Conservation (phyloP, 2,888 invertebrate species). For the Drosophila bunnanda region DNA sequence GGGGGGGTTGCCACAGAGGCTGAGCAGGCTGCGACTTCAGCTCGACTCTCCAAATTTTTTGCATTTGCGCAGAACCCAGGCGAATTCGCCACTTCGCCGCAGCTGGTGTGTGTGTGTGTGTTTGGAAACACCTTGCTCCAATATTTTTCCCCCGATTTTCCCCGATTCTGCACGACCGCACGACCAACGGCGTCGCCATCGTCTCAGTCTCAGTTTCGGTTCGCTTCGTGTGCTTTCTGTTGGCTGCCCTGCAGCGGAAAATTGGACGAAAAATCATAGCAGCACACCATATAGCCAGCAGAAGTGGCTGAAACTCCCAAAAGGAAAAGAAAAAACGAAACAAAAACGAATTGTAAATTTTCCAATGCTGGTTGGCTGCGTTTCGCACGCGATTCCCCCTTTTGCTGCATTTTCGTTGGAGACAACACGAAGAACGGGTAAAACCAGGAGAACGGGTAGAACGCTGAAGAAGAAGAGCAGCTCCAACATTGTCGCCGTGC, state of each 20-base stretch:
- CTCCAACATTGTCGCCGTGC: slow-evolving; percentile 70
- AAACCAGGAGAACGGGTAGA: slow-evolving; percentile 42
- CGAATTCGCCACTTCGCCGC: slow-evolving; percentile 60
- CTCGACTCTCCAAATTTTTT: slow-evolving; percentile 55
- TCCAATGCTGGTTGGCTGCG: slow-evolving; percentile 70
- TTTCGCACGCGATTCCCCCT: slow-evolving; percentile 68
- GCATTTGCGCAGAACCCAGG: slow-evolving; percentile 68
- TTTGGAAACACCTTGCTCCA: slow-evolving; percentile 80
- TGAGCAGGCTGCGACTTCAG: slow-evolving; percentile 37
- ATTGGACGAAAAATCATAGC: slow-evolving; percentile 59
- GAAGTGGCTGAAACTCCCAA: slow-evolving; percentile 32
- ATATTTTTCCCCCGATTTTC: slow-evolving; percentile 56
- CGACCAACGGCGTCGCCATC: slow-evolving; percentile 44
- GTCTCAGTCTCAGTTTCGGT: slow-evolving; percentile 62
- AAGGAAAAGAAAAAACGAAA: slow-evolving; percentile 23
- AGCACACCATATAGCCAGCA: slow-evolving; percentile 12
- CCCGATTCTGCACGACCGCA: slow-evolving; percentile 29
- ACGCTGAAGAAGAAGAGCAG: slow-evolving; percentile 40
- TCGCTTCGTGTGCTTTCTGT: slow-evolving; percentile 70
- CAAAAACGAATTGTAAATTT: slow-evolving; percentile 48
- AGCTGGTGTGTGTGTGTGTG: slow-evolving; percentile 39
- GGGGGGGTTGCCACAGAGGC: slow-evolving; percentile 73
- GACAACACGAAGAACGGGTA: slow-evolving; percentile 39
- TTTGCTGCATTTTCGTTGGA: slow-evolving; percentile 41
- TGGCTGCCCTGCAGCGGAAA: slow-evolving; percentile 68